A percentile compares a stretch with the other conserved stretches of the same genome.
phyloP scores from a whole-genome alignment of 1,140 invertebrate genomes.

The Polypedilum pembai region DNA sequence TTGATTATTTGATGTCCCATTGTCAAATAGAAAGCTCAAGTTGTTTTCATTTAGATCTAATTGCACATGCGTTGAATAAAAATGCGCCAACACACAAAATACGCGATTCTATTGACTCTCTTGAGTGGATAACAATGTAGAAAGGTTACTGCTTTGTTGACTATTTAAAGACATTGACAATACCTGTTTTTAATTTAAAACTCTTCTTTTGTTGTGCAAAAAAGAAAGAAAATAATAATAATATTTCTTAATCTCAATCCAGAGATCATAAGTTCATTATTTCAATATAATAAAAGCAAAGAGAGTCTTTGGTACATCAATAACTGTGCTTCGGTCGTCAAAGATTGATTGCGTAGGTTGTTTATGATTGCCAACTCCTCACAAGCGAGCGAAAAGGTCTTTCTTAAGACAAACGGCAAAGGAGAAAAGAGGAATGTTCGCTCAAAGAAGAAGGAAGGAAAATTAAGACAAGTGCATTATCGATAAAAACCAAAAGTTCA shows the following conservation, averaged over 20 bases:
- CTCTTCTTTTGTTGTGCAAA: background rate
- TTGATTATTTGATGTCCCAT: too few species aligned
- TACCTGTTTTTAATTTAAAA: background rate
- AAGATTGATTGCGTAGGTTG: conserved; percentile 27
- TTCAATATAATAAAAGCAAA: background rate
- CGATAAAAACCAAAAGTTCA: conserved; percentile 18
- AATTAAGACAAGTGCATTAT: conserved; percentile 28
- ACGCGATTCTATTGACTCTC: background rate
- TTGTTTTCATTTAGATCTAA: too few species aligned
- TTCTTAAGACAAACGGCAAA: background rate
- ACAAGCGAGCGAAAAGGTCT: background rate
- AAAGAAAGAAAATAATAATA: too few species aligned
- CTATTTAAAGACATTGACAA: background rate
- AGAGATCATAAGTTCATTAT: conserved; percentile 20
- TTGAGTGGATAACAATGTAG: background rate
- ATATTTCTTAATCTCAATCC: background rate
- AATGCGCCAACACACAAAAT: too few species aligned
- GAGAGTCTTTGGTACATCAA: background rate
- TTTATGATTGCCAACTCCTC: conserved; percentile 23
- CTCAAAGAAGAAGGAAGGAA: conserved; percentile 18
- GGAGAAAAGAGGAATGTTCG: background rate
- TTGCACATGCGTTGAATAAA: too few species aligned
- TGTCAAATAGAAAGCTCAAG: too few species aligned
- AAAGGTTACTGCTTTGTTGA: background rate
- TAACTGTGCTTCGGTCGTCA: background rate